Conservation (phyloP, 2,797 vertebrate species). For the Denticeps clupeoides region DNA sequence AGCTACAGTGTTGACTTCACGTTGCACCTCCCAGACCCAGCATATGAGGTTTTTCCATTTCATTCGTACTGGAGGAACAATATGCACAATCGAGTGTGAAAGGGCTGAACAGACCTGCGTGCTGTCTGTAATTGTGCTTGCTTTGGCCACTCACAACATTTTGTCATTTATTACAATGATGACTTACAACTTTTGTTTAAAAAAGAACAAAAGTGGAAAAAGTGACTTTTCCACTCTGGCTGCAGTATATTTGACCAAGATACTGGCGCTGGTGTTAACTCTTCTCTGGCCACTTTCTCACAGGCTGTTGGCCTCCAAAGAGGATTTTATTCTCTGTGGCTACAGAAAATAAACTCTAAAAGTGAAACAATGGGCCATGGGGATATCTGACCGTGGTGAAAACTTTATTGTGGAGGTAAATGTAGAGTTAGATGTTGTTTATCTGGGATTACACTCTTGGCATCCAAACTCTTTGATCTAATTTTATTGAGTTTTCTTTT, state of each 20-base stretch:
- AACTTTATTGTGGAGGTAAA: too few species aligned
- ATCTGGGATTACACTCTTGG: too few species aligned
- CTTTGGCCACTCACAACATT: conserved; percentile 22
- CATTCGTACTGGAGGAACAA: not conserved
- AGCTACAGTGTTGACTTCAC: too few species aligned
- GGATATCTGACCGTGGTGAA: too few species aligned
- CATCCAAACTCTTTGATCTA: too few species aligned
- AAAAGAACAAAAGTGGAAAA: conserved; percentile 28
- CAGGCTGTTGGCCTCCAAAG: conserved; percentile 29
- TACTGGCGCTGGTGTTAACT: conserved; percentile 47
- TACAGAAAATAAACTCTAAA: too few species aligned
- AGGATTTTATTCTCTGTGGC: conserved; percentile 38
- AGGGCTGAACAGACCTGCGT: conserved; percentile 24
- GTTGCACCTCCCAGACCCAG: too few species aligned
- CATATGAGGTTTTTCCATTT: too few species aligned
- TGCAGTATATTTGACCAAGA: conserved; percentile 35
- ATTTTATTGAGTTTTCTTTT: too few species aligned
- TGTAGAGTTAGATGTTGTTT: too few species aligned
- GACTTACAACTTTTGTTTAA: conserved; percentile 36
- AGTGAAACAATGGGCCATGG: too few species aligned
- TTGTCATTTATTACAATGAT: conserved; percentile 22
- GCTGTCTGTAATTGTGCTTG: conserved; percentile 30
- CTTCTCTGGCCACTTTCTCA: conserved; percentile 34
- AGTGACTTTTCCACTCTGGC: conserved; percentile 4
- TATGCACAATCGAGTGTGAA: conserved; percentile 27